Conservation (phyloP, 2,113 vertebrate genomes). For the Microtus pennsylvanicus region DNA sequence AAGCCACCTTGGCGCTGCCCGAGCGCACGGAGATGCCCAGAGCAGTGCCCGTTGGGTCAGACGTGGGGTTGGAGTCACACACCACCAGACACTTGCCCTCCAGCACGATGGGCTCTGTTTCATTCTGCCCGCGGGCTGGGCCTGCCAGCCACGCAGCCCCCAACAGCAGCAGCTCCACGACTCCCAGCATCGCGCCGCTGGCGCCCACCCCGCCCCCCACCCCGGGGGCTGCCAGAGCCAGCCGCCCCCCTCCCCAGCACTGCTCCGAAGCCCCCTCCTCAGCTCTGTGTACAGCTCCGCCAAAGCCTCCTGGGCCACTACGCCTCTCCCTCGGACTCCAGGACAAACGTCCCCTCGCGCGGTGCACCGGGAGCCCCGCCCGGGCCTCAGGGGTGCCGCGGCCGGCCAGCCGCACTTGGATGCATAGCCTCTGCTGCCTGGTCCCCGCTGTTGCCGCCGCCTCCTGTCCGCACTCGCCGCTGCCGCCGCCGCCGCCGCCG, state of each 20-base stretch:
- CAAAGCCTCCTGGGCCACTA: conserved; percentile 36
- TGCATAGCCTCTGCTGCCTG: conserved; percentile 81
- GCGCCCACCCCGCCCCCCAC: conserved; percentile 73
- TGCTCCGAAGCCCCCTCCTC: conserved; percentile 73
- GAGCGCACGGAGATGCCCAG: conserved; percentile 98
- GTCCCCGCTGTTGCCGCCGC: conserved; percentile 65
- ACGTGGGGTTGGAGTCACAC: conserved; percentile 97
- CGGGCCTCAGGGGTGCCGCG: conserved; percentile 78
- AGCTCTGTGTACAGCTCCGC: conserved; percentile 67
- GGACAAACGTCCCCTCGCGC: conserved; percentile 23
- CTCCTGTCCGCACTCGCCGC: conserved; percentile 86
- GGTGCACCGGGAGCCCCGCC: conserved; percentile 62
- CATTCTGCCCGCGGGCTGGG: conserved; percentile 92
- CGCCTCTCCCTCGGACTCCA: conserved; percentile 47
- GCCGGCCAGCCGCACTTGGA: conserved; percentile 76
- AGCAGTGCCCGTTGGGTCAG: conserved; percentile 95
- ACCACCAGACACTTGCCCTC: conserved; percentile 98
- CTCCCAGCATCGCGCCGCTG: conserved; percentile 79
- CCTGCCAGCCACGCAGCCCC: conserved; percentile 90
- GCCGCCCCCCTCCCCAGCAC: conserved; percentile 74
- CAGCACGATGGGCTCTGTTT: conserved; percentile 96
- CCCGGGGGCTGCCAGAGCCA: conserved; percentile 71
- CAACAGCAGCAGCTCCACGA: conserved; percentile 87
- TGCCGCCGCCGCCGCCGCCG: conserved; percentile 84
- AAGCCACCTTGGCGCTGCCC: conserved; percentile 96